phyloP scores from a whole-genome alignment of 53 echinoderm and acorn worm genomes.

The Hippasteria phrygiana region DNA sequence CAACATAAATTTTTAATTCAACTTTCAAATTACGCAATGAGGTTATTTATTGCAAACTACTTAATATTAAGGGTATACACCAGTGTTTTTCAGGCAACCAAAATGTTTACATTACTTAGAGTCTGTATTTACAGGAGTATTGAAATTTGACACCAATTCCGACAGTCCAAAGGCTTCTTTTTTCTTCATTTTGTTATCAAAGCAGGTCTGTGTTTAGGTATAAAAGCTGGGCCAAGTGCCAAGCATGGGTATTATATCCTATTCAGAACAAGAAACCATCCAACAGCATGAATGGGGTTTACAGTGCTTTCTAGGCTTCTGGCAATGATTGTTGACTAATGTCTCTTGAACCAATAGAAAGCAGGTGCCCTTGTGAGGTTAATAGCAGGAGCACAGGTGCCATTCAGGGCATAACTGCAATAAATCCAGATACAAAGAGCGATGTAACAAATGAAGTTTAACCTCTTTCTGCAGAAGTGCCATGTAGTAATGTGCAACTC shows the following conservation, averaged over 20 bases:
- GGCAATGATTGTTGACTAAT: too few species aligned
- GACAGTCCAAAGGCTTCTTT: background rate
- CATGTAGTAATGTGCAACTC: too few species aligned
- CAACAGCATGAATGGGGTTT: background rate
- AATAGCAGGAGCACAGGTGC: too few species aligned
- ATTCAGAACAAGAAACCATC: background rate
- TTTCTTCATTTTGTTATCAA: background rate
- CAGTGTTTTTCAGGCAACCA: background rate
- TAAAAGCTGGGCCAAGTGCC: background rate
- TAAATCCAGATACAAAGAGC: too few species aligned
- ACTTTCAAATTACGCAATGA: background rate
- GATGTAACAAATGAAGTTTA: too few species aligned
- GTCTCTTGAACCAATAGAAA: too few species aligned
- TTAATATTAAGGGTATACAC: background rate
- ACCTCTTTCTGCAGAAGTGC: too few species aligned
- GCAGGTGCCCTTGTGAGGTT: background rate
- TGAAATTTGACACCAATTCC: background rate
- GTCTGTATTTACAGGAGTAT: slow-evolving; percentile 6
- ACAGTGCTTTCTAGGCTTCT: too few species aligned
- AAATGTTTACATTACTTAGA: background rate
- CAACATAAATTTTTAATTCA: background rate
- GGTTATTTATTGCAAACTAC: background rate
- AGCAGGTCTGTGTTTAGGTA: background rate
- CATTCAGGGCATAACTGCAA: too few species aligned
- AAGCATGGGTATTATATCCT: background rate